phyloP scores from a whole-genome alignment of 1,140 invertebrate species.

The Sycophila sp. region DNA sequence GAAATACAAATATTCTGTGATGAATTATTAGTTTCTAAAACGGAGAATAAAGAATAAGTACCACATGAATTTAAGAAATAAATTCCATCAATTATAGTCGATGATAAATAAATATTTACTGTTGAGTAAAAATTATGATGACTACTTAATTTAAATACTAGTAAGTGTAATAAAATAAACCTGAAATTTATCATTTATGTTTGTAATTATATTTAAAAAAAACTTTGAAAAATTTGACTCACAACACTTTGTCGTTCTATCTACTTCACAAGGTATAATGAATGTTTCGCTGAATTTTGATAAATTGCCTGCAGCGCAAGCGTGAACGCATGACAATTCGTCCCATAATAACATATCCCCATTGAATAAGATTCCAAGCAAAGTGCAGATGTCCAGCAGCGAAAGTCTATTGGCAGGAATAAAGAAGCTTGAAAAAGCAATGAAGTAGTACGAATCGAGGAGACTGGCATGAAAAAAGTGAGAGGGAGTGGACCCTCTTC shows the following conservation, averaged over 20 bases:
- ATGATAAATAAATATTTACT: too few relatives aligned
- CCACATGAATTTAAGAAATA: too few relatives aligned
- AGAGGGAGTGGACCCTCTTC: not conserved
- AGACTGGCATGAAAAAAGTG: not conserved
- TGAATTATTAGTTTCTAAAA: too few relatives aligned
- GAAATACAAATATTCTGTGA: too few relatives aligned
- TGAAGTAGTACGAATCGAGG: not conserved
- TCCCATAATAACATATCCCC: not conserved
- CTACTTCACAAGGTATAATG: not conserved
- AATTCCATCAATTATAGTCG: too few relatives aligned
- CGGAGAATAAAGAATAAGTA: too few relatives aligned
- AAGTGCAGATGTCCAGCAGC: constrained; percentile 21
- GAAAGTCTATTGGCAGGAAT: not conserved
- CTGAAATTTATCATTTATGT: too few relatives aligned
- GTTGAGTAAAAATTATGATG: too few relatives aligned
- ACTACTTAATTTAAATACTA: too few relatives aligned
- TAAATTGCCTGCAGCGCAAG: constrained; percentile 2
- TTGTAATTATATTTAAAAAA: too few relatives aligned
- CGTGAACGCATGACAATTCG: not conserved
- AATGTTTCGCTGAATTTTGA: not conserved
- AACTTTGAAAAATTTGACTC: too few relatives aligned
- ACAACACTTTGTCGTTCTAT: not conserved
- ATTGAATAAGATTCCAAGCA: not conserved
- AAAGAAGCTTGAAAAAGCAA: constrained; percentile 25
- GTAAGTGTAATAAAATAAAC: too few relatives aligned